A percentile compares a stretch with the other conserved stretches of the same genome.
Conservation (phyloP, 2,797 vertebrate species). For the Fistularia tabacaria region DNA sequence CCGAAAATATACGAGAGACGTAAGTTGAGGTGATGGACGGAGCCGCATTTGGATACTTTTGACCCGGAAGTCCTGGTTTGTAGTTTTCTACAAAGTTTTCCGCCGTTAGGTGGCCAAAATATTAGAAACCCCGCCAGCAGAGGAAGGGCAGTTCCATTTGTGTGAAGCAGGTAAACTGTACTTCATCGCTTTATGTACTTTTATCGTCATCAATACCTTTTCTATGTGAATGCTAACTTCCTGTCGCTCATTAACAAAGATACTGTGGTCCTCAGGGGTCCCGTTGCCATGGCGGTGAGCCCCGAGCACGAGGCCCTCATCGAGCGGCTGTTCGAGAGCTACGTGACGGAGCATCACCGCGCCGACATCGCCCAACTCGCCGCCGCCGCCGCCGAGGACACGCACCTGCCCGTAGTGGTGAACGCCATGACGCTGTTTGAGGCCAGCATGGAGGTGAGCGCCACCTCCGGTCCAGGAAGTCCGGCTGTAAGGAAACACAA, state of each 20-base stretch:
- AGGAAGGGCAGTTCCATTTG: too few species aligned
- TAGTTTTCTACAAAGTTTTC: too few species aligned
- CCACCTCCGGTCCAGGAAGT: background rate
- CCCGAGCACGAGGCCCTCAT: slow-evolving; percentile 79
- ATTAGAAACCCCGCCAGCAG: too few species aligned
- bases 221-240: background rate
- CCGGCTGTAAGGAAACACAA: too few species aligned
- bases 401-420: slow-evolving; percentile 82
- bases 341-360: slow-evolving; percentile 82
- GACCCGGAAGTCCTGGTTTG: too few species aligned
- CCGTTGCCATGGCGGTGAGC: slow-evolving; percentile 65
- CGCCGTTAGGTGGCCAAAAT: too few species aligned
- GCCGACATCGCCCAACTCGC: slow-evolving; percentile 78
- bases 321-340: slow-evolving; percentile 84
- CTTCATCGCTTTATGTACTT: too few species aligned
- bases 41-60: too few species aligned
- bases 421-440: slow-evolving; percentile 94
- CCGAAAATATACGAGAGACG: too few species aligned
- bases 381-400: slow-evolving; percentile 68
- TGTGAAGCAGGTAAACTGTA: background rate
- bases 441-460: slow-evolving; percentile 88
- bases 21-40: too few species aligned
- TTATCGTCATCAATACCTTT: too few species aligned
- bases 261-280: background rate
- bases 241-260: too few species aligned